phyloP scores from a whole-genome alignment of 2,113 vertebrate species.

The Eptatretus burgeri region DNA sequence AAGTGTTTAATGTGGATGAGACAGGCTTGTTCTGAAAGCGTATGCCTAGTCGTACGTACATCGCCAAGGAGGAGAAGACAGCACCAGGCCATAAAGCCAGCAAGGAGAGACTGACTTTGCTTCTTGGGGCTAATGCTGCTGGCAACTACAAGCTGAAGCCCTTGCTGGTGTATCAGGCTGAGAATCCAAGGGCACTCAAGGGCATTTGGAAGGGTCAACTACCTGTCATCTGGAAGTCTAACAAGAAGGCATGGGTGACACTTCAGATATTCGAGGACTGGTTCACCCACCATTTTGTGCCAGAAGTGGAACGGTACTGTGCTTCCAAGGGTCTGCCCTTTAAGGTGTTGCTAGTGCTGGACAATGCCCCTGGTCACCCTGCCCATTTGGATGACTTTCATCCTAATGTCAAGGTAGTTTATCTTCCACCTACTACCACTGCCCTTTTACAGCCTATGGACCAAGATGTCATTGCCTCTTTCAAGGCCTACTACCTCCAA shows the following conservation, averaged over 20 bases:
- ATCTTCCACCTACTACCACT: not conserved
- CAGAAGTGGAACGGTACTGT: not conserved
- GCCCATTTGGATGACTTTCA: not conserved
- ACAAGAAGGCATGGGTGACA: slow-evolving; percentile 2
- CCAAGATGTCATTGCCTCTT: not conserved
- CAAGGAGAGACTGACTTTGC: not conserved
- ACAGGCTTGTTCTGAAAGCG: not conserved
- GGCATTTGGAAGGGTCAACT: not conserved
- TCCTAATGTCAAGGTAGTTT: not conserved
- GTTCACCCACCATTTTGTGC: not conserved
- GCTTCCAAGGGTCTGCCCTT: not conserved
- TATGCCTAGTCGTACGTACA: not conserved
- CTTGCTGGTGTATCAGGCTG: not conserved
- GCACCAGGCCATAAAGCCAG: not conserved
- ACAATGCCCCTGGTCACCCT: not conserved
- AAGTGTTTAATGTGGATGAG: not conserved
- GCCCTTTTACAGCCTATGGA: not conserved
- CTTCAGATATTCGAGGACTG: not conserved
- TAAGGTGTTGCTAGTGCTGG: too few species aligned
- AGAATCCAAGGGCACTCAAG: not conserved
- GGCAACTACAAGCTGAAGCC: not conserved
- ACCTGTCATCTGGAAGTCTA: not conserved
- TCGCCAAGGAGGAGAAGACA: not conserved
- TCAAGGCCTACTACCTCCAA: not conserved
- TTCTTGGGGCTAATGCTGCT: not conserved